These are phyloP conservation scores for Epizoanthus ramosus DNA, from an alignment of 92 coral and sea anemone genomes.

Conservation along the genomic window DNA sequence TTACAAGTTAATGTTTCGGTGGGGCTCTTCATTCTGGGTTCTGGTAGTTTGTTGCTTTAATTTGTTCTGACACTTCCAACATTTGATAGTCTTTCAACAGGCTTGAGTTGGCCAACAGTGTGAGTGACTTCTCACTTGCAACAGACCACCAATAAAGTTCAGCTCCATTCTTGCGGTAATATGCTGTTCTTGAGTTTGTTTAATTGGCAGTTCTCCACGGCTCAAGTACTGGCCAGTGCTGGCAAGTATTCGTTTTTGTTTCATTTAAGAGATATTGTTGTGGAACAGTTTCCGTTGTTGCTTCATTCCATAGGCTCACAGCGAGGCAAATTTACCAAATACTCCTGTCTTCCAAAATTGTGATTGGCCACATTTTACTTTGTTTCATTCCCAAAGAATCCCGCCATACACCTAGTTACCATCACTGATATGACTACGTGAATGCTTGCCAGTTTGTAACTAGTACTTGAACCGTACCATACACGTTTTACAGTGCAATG, in stretches of 20 bases:
- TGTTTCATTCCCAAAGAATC: no score
- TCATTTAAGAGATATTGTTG: neutral
- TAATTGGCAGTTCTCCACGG: neutral
- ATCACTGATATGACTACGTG: no score
- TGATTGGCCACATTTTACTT: no score
- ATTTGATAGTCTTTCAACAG: conserved; percentile 47
- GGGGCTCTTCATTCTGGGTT: neutral
- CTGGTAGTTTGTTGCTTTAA: neutral
- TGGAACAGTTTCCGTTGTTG: neutral
- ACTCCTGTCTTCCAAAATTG: no score
- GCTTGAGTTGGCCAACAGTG: conserved; percentile 30
- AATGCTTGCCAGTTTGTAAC: no score
- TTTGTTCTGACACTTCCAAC: conserved; percentile 37
- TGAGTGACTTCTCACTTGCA: conserved; percentile 40
- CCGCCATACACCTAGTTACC: no score
- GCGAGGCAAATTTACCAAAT: neutral
- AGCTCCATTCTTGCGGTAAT: conserved; percentile 45
- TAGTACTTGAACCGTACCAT: no score
- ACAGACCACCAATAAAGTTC: conserved; percentile 41
- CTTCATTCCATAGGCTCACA: neutral
- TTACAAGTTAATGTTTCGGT: neutral
- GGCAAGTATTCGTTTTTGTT: conserved; percentile 41
- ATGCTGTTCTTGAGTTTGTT: conserved; percentile 20
- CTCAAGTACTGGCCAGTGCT: conserved; percentile 10
- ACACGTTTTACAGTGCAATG: no score